These are phyloP conservation scores for Biston stratarius DNA, from an alignment of 2,888 invertebrate species.

Conservation along the genomic window DNA sequence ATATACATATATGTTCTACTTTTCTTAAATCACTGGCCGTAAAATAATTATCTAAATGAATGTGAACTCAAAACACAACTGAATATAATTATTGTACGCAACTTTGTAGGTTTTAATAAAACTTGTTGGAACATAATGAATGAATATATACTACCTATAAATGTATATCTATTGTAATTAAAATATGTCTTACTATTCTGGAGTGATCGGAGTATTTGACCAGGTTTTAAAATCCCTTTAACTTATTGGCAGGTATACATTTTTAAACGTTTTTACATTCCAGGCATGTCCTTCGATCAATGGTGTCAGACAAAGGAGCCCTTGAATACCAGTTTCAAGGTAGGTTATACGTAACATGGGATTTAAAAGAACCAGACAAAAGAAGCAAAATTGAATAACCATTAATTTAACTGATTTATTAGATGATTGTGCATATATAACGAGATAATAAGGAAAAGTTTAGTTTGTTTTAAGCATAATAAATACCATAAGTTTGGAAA, in stretches of 20 bases:
- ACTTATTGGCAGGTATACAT: slow-evolving; percentile 1
- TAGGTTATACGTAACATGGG: slow-evolving; percentile 1
- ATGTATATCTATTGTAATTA: too few relatives aligned
- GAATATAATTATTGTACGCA: too few relatives aligned
- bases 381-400: slow-evolving; percentile 31
- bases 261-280: slow-evolving; percentile 16
- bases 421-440: background rate
- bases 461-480: background rate
- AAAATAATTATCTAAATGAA: too few relatives aligned
- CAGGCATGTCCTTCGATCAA: slow-evolving; percentile 9
- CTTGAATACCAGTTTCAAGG: slow-evolving; percentile 36
- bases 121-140: too few relatives aligned
- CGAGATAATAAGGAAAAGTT: background rate
- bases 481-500: background rate
- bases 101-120: too few relatives aligned
- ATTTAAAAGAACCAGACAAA: slow-evolving; percentile 3
- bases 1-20: too few relatives aligned
- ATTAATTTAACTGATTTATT: background rate
- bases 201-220: background rate
- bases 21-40: too few relatives aligned
- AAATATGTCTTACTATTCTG: too few relatives aligned
- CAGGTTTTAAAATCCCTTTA: background rate
- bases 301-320: slow-evolving; percentile 47
- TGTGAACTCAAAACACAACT: too few relatives aligned
- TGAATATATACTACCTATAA: too few relatives aligned